Percentiles rank a stretch among this genome's conserved stretches.
Evolutionary conservation across 2,113 vertebrate genomes (phyloP).

Genomic region (Periophthalmodon schlosseri): DNA sequence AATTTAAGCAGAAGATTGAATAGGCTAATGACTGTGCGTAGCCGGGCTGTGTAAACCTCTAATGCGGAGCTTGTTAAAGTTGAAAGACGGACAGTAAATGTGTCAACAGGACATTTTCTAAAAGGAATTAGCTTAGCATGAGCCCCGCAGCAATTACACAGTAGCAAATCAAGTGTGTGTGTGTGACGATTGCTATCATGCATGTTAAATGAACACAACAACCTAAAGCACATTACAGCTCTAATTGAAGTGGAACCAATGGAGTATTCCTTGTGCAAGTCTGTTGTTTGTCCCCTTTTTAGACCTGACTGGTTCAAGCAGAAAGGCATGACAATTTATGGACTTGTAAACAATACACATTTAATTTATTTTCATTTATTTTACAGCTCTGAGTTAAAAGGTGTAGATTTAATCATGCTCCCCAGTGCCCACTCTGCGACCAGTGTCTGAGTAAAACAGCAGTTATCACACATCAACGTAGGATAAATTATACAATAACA

Average conservation of each 20-base stretch:
- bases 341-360: not conserved
- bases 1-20: slow-evolving; percentile 54
- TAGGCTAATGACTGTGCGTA: slow-evolving; percentile 38
- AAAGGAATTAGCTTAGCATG: slow-evolving; percentile 42
- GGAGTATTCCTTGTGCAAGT: not conserved
- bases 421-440: no score
- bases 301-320: slow-evolving; percentile 1
- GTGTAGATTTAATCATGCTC: not conserved
- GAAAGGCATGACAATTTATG: not conserved
- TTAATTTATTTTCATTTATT: no score
- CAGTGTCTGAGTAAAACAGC: no score
- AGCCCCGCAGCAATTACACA: slow-evolving; percentile 50
- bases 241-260: slow-evolving; percentile 3
- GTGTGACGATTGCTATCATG: slow-evolving; percentile 38
- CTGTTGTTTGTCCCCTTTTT: not conserved
- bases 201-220: slow-evolving; percentile 44
- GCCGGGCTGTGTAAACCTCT: slow-evolving; percentile 43
- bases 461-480: no score
- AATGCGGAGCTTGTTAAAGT: slow-evolving; percentile 64
- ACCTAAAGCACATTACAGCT: not conserved
- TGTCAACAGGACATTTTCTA: slow-evolving; percentile 51
- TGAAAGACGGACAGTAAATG: slow-evolving; percentile 54
- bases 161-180: slow-evolving; percentile 25
- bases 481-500: no score
- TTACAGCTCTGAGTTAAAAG: not conserved